Conservation (phyloP, 1,140 invertebrate genomes). For the Pomacea maculata region DNA sequence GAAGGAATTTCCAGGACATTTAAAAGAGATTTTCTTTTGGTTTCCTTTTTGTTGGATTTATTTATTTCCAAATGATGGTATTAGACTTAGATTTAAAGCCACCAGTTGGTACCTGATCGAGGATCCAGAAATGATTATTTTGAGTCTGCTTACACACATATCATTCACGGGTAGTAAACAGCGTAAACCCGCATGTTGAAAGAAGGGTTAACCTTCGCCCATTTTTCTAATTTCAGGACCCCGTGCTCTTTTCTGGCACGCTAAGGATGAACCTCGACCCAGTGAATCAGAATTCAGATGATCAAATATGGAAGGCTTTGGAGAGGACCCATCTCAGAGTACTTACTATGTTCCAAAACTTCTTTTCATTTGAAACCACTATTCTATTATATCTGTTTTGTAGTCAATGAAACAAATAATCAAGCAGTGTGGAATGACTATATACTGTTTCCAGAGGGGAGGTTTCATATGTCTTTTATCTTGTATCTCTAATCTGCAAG, state of each 20-base stretch:
- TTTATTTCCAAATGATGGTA: not conserved
- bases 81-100: too few relatives aligned
- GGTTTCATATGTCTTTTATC: too few relatives aligned
- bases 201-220: not conserved
- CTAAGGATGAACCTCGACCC: constrained; percentile 88
- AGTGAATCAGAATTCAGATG: constrained; percentile 77
- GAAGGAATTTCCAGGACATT: not conserved
- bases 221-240: constrained; percentile 52
- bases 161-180: too few relatives aligned
- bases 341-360: not conserved
- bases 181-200: not conserved
- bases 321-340: constrained; percentile 71
- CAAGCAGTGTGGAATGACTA: too few relatives aligned
- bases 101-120: not conserved
- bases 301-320: constrained; percentile 76
- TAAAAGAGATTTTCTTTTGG: too few relatives aligned
- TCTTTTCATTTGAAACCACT: too few relatives aligned
- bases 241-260: constrained; percentile 84
- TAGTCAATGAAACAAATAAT: too few relatives aligned
- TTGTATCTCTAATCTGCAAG: too few relatives aligned
- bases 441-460: too few relatives aligned
- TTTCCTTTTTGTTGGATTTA: not conserved
- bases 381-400: too few relatives aligned
- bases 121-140: not conserved
- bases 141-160: not conserved